Conservation (phyloP, 2,797 vertebrate genomes). For the Novumbra hubbsi region DNA sequence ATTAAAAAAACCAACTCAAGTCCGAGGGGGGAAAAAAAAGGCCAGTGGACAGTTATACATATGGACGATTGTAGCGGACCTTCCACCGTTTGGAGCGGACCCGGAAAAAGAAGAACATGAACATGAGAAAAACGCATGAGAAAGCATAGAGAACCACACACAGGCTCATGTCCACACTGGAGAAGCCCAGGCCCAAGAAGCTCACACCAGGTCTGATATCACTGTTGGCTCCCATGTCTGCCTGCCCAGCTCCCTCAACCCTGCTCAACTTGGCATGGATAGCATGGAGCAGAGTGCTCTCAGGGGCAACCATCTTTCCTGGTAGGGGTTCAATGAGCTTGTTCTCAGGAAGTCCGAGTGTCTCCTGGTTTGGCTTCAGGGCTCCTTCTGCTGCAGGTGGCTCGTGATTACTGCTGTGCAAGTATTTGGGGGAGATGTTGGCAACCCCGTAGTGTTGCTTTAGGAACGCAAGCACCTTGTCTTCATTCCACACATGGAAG, state of each 20-base stretch:
- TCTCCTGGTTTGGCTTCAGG: not conserved
- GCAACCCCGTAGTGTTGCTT: conserved; percentile 74
- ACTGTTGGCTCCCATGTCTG: not conserved
- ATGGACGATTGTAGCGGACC: conserved; percentile 65
- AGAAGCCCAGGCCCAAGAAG: conserved; percentile 85
- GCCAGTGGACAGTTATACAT: conserved; percentile 65
- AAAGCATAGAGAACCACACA: conserved; percentile 87
- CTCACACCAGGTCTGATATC: conserved; percentile 59
- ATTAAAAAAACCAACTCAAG: not conserved
- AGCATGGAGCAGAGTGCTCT: not conserved
- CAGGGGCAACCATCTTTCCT: conserved; percentile 2
- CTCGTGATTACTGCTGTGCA: conserved; percentile 30
- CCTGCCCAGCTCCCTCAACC: not conserved
- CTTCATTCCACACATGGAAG: conserved; percentile 83
- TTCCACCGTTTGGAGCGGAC: conserved; percentile 85
- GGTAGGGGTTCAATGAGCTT: not conserved
- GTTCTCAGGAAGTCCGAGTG: not conserved
- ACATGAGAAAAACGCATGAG: conserved; percentile 88
- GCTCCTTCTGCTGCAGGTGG: conserved; percentile 14
- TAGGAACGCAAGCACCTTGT: conserved; percentile 81
- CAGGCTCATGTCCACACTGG: conserved; percentile 93
- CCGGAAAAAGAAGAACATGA: conserved; percentile 93
- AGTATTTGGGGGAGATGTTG: conserved; percentile 76
- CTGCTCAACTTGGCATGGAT: conserved; percentile 11
- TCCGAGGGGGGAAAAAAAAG: not conserved